Evolutionary conservation across 2,797 vertebrate species (phyloP).

Genomic region (Microctenopoma lineatum): DNA sequence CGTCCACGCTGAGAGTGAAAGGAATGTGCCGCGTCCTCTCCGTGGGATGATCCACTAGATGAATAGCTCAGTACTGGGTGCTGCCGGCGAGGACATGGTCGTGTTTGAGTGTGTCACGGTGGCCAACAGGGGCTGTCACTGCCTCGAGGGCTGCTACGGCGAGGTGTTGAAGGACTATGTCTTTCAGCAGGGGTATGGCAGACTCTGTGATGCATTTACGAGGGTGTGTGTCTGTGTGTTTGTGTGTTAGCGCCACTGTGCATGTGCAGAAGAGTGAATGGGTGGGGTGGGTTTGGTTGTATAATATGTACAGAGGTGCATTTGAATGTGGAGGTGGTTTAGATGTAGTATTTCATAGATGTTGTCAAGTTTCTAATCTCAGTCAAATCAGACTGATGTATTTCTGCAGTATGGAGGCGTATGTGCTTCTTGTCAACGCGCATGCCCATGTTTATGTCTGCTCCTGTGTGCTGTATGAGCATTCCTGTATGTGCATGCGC

Average conservation of each 20-base stretch:
- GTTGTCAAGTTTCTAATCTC: conserved; percentile 10
- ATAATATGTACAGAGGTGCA: conserved; percentile 18
- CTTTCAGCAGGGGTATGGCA: conserved; percentile 73
- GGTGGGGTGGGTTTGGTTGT: conserved; percentile 44
- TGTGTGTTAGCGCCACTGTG: conserved; percentile 22
- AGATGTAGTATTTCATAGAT: background rate
- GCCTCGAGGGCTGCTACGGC: conserved; percentile 75
- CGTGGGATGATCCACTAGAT: conserved; percentile 70
- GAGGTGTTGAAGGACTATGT: conserved; percentile 72
- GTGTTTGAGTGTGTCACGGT: conserved; percentile 80
- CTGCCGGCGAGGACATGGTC: conserved; percentile 66
- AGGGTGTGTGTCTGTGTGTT: conserved; percentile 32
- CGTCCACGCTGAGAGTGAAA: conserved; percentile 41
- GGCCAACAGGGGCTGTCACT: conserved; percentile 68
- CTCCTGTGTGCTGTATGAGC: conserved; percentile 40
- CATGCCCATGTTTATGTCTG: conserved; percentile 54
- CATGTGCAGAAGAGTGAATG: conserved; percentile 26
- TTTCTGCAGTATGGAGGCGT: conserved; percentile 24
- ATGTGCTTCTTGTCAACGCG: conserved; percentile 3
- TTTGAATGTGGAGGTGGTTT: conserved; percentile 10
- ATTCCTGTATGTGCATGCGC: conserved; percentile 56
- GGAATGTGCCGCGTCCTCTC: conserved; percentile 10
- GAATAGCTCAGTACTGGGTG: conserved; percentile 68
- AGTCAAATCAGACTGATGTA: background rate
- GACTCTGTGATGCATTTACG: conserved; percentile 18